Conservation (phyloP, 2,888 invertebrate genomes). For the Watsonalla cultraria region DNA sequence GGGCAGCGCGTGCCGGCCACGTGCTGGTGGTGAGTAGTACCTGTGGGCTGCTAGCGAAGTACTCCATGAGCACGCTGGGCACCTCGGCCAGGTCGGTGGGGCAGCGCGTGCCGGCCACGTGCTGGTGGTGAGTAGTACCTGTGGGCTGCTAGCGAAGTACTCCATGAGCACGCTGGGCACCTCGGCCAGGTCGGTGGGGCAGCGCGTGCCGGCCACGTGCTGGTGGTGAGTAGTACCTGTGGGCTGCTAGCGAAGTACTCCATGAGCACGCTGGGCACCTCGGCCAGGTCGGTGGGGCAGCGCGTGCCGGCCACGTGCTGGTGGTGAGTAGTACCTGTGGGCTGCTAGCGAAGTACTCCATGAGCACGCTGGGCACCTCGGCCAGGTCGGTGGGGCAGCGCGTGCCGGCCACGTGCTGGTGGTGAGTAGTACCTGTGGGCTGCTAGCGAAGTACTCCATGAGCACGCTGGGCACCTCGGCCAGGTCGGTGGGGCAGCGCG, state of each 20-base stretch:
- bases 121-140: slow-evolving; percentile 63
- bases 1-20: slow-evolving; percentile 91
- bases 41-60: slow-evolving; percentile 93
- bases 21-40: slow-evolving; percentile 87
- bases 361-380: slow-evolving; percentile 98
- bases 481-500: slow-evolving; percentile 97
- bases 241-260: slow-evolving; percentile 97
- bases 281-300: slow-evolving; percentile 98
- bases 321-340: slow-evolving; percentile 78
- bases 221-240: slow-evolving; percentile 67
- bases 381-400: slow-evolving; percentile 98
- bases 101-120: slow-evolving; percentile 96
- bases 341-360: slow-evolving; percentile 98
- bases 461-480: slow-evolving; percentile 99
- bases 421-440: slow-evolving; percentile 81
- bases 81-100: slow-evolving; percentile 98
- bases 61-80: slow-evolving; percentile 99
- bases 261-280: slow-evolving; percentile 99
- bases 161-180: slow-evolving; percentile 99
- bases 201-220: slow-evolving; percentile 94
- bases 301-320: slow-evolving; percentile 92
- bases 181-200: slow-evolving; percentile 98
- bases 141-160: slow-evolving; percentile 94
- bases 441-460: slow-evolving; percentile 98
- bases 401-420: slow-evolving; percentile 89